Conservation (phyloP, 2,797 vertebrate genomes). For the Tinamus major region DNA sequence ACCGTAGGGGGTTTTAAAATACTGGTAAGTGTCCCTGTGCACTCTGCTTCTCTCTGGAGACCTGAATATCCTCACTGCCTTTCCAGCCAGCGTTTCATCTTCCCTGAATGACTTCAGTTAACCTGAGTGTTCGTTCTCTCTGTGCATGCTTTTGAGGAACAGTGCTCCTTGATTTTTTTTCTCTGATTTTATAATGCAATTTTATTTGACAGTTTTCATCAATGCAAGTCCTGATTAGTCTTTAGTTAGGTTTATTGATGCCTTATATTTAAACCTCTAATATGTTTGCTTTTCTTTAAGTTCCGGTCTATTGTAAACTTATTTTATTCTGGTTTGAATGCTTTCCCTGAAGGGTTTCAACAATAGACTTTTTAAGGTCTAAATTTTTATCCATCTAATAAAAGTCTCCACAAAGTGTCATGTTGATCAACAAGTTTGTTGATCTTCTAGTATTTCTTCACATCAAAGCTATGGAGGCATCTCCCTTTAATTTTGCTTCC, state of each 20-base stretch:
- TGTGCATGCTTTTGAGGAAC: not conserved
- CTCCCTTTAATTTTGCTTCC: not conserved
- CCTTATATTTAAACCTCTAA: not conserved
- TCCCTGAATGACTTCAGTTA: not conserved
- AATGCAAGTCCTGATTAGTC: not conserved
- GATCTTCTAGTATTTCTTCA: not conserved
- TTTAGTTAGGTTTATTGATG: not conserved
- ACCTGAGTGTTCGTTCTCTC: not conserved
- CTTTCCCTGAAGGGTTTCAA: not conserved
- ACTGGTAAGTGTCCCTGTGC: not conserved
- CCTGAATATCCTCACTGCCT: not conserved
- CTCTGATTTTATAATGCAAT: not conserved
- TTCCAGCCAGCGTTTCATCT: not conserved
- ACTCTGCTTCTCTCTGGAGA: not conserved
- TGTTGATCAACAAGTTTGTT: rapidly evolving
- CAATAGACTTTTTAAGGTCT: not conserved
- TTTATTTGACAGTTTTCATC: not conserved
- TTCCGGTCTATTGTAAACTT: not conserved
- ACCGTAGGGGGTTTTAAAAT: not conserved
- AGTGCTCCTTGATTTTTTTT: not conserved
- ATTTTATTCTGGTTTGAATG: not conserved
- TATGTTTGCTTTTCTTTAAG: not conserved
- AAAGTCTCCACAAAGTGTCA: not conserved
- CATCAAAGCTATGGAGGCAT: not conserved
- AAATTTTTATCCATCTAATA: not conserved